Percentiles rank a stretch among this genome's conserved stretches.
phyloP scores from a whole-genome alignment of 1,140 invertebrate genomes.

The Drosophila punjabiensis region DNA sequence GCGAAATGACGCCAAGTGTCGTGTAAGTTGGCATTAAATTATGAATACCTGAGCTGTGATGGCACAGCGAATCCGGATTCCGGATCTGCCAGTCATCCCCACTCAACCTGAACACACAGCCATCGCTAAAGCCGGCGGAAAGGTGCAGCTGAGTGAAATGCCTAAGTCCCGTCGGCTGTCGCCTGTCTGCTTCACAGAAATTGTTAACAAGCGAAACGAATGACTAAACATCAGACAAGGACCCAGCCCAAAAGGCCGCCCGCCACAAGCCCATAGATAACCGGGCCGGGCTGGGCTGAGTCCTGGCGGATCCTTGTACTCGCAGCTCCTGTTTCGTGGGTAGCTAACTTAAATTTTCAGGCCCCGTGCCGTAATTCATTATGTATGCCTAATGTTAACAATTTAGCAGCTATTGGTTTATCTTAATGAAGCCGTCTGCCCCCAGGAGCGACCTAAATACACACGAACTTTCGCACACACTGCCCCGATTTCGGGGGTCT shows the following conservation, averaged over 20 bases:
- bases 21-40: conserved; percentile 75
- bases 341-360: conserved; percentile 70
- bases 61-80: conserved; percentile 32
- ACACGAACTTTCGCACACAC: conserved; percentile 48
- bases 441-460: conserved; percentile 62
- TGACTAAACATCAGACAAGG: conserved; percentile 65
- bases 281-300: not conserved
- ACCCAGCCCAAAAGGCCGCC: conserved; percentile 9
- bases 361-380: conserved; percentile 73
- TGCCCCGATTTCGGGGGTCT: conserved; percentile 53
- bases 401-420: conserved; percentile 84
- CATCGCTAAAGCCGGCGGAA: conserved; percentile 40
- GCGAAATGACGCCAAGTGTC: conserved; percentile 73
- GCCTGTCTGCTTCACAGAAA: conserved; percentile 53
- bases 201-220: conserved; percentile 80
- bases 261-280: conserved; percentile 18
- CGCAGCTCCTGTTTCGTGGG: conserved; percentile 25
- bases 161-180: conserved; percentile 48
- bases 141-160: conserved; percentile 52
- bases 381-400: conserved; percentile 83
- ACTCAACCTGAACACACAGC: conserved; percentile 13
- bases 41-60: conserved; percentile 65
- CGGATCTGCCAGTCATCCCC: conserved; percentile 66
- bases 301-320: conserved; percentile 1
- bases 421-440: conserved; percentile 82